phyloP scores from a whole-genome alignment of 1,140 invertebrate genomes.

The Calephelis nemesis region DNA sequence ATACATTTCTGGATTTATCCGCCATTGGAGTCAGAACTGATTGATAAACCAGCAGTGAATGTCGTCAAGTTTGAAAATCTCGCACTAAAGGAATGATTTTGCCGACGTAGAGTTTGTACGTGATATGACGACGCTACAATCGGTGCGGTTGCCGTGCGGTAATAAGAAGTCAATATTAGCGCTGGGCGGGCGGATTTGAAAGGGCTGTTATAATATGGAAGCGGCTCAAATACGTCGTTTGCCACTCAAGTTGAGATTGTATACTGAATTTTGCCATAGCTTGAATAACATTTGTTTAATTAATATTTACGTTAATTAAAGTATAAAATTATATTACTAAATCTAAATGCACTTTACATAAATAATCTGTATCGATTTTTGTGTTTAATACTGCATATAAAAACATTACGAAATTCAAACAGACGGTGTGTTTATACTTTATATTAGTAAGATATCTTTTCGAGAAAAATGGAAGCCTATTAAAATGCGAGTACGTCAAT shows the following conservation, averaged over 20 bases:
- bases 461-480: not conserved
- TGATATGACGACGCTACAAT: slow-evolving; percentile 41
- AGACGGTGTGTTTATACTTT: not conserved
- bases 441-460: not conserved
- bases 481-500: not conserved
- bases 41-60: not conserved
- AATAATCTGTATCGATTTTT: too few species aligned
- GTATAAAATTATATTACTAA: too few species aligned
- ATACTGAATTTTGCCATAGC: too few species aligned
- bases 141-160: slow-evolving; percentile 52
- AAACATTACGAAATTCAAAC: too few species aligned
- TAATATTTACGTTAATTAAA: too few species aligned
- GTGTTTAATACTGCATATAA: too few species aligned
- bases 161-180: slow-evolving; percentile 77
- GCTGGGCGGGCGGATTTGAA: slow-evolving; percentile 65
- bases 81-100: not conserved
- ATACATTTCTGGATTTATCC: slow-evolving; percentile 24
- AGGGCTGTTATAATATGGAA: slow-evolving; percentile 34
- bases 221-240: slow-evolving; percentile 22
- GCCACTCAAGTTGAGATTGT: not conserved
- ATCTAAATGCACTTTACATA: too few species aligned
- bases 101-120: slow-evolving; percentile 24
- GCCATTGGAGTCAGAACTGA: too few species aligned
- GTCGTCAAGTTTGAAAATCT: not conserved
- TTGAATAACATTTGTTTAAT: too few species aligned